phyloP scores from a whole-genome alignment of 2,113 vertebrate species.

The Azemiops feae region DNA sequence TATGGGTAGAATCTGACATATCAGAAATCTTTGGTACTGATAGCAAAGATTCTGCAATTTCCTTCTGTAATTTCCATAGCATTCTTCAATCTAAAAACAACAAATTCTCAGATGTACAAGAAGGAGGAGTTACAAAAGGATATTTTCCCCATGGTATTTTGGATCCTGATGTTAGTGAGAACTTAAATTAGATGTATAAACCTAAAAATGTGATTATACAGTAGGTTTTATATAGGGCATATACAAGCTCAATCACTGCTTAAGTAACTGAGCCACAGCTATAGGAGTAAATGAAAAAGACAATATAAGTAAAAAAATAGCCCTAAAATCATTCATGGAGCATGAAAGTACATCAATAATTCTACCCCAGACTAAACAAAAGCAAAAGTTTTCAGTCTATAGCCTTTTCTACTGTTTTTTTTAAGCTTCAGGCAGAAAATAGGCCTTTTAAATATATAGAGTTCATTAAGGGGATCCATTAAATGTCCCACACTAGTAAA shows the following conservation, averaged over 20 bases:
- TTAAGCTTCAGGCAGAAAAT: constrained; percentile 68
- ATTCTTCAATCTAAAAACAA: neutral
- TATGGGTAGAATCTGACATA: neutral
- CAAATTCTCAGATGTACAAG: neutral
- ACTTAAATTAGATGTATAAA: neutral
- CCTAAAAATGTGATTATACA: neutral
- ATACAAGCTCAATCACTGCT: constrained; percentile 48
- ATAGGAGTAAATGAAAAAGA: constrained; percentile 19
- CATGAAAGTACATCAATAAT: constrained; percentile 65
- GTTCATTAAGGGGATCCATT: constrained; percentile 75
- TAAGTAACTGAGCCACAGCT: constrained; percentile 56
- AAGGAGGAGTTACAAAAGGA: neutral
- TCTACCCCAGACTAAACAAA: constrained; percentile 77
- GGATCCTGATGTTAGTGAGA: neutral
- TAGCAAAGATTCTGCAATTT: neutral
- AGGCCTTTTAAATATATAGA: constrained; percentile 80
- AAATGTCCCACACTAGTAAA: constrained; percentile 75
- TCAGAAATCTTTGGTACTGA: neutral
- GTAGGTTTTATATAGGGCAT: constrained; percentile 3
- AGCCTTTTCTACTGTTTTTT: constrained; percentile 57
- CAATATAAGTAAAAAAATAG: constrained; percentile 50
- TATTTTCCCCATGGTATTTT: neutral
- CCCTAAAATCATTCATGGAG: constrained; percentile 57
- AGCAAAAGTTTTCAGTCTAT: constrained; percentile 56
- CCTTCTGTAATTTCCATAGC: neutral